Evolutionary conservation across 2,888 invertebrate species (phyloP).

Genomic region (Leucophora obtusa): DNA sequence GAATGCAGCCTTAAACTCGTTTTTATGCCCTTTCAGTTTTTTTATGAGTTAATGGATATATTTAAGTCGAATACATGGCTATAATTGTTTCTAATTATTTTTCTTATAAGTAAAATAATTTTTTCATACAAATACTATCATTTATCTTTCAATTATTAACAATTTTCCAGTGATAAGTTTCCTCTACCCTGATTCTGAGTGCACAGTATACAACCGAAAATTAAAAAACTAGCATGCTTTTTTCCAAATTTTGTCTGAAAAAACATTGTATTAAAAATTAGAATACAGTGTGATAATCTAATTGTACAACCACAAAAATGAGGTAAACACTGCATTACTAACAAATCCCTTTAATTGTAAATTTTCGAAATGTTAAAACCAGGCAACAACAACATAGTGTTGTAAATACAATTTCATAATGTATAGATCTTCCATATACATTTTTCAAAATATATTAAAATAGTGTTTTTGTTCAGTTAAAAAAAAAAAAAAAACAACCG

Average conservation of each 20-base stretch:
- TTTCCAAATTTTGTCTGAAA: background rate
- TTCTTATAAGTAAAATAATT: too few species aligned
- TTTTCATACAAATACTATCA: too few species aligned
- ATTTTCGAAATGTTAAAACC: conserved; percentile 8
- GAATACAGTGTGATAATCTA: conserved; percentile 62
- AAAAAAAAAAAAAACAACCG: background rate
- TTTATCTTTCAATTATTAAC: too few species aligned
- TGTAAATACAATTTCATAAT: conserved; percentile 1
- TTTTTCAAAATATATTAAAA: background rate
- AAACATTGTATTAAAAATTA: conserved; percentile 31
- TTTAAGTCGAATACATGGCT: too few species aligned
- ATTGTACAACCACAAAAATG: conserved; percentile 66
- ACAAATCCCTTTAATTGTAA: conserved; percentile 43
- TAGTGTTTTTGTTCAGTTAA: background rate
- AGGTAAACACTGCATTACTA: conserved; percentile 53
- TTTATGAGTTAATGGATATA: too few species aligned
- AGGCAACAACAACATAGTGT: background rate
- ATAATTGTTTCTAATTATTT: too few species aligned
- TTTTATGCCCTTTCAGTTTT: too few species aligned
- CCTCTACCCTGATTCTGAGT: too few species aligned
- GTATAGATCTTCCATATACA: background rate
- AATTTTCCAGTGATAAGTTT: too few species aligned
- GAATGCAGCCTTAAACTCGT: too few species aligned
- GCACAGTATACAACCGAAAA: too few species aligned
- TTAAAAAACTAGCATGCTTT: background rate